Percentiles rank a stretch among this genome's conserved stretches.
phyloP scores from a whole-genome alignment of 2,113 vertebrate species.

The Tyrannus savana region DNA sequence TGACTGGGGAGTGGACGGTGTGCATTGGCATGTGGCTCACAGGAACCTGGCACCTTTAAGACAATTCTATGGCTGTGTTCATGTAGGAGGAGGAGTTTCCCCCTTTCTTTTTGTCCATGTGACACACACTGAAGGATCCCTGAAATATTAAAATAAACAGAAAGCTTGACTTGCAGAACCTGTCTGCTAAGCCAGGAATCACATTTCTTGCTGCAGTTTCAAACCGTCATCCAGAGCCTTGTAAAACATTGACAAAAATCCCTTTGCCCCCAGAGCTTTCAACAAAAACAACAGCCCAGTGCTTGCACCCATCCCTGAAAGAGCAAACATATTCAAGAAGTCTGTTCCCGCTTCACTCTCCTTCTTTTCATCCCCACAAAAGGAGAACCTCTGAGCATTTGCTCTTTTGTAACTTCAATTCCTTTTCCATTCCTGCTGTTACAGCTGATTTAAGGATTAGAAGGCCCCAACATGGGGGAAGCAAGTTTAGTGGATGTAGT shows the following conservation, averaged over 20 bases:
- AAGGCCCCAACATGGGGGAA: conserved; percentile 12
- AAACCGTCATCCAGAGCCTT: conserved; percentile 41
- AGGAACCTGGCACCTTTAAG: conserved; percentile 42
- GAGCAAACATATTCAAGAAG: conserved; percentile 38
- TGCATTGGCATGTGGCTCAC: neutral
- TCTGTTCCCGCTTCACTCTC: neutral
- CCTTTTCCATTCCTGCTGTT: neutral
- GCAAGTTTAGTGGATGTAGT: conserved; percentile 2
- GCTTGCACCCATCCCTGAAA: conserved; percentile 46
- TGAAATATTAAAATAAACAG: conserved; percentile 71
- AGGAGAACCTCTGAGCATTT: neutral
- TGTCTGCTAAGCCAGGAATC: conserved; percentile 69
- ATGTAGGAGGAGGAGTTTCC: conserved; percentile 24
- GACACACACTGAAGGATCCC: conserved; percentile 59
- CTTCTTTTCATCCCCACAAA: neutral
- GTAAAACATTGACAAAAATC: conserved; percentile 52
- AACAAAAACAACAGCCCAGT: conserved; percentile 47
- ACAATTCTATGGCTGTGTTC: neutral
- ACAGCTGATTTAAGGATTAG: conserved; percentile 39
- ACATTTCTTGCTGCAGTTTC: conserved; percentile 62
- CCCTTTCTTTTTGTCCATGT: conserved; percentile 36
- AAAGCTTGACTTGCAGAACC: conserved; percentile 71
- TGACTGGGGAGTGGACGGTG: neutral
- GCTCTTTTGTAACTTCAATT: conserved; percentile 10
- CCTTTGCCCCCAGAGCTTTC: conserved; percentile 42